A percentile compares a stretch with the other conserved stretches of the same genome.
phyloP scores from a whole-genome alignment of 1,140 invertebrate genomes.

The Trachymyrmex septentrionalis region DNA sequence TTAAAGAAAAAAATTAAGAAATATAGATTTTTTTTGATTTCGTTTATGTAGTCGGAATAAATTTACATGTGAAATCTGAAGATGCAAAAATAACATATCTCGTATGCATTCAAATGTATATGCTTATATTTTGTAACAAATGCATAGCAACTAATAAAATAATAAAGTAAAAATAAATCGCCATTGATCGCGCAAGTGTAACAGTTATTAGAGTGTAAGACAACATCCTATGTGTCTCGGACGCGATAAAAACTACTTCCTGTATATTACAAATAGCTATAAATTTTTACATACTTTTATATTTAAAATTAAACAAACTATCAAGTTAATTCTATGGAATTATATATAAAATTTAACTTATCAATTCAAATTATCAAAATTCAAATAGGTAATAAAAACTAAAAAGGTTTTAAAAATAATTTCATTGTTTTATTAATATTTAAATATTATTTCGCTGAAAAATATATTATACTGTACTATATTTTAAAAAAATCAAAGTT shows the following conservation, averaged over 20 bases:
- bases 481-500: not conserved
- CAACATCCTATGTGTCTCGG: not conserved
- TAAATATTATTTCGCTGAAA: constrained; percentile 3
- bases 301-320: constrained; percentile 12
- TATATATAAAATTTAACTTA: too few relatives aligned
- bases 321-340: not conserved
- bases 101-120: not conserved
- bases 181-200: not conserved
- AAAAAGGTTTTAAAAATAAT: not conserved
- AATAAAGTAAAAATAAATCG: constrained; percentile 22
- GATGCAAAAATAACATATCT: not conserved
- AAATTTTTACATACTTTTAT: not conserved
- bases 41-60: not conserved
- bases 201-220: constrained; percentile 45
- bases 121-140: not conserved
- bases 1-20: not conserved
- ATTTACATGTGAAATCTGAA: not conserved
- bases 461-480: not conserved
- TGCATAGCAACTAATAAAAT: not conserved
- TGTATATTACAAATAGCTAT: not conserved
- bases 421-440: not conserved
- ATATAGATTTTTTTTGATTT: not conserved
- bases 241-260: not conserved
- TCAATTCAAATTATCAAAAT: too few relatives aligned
- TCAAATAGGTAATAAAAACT: not conserved